Percentiles rank a stretch among this genome's conserved stretches.
Conservation (phyloP, 2,113 vertebrate species). For the Vulpes lagopus region DNA sequence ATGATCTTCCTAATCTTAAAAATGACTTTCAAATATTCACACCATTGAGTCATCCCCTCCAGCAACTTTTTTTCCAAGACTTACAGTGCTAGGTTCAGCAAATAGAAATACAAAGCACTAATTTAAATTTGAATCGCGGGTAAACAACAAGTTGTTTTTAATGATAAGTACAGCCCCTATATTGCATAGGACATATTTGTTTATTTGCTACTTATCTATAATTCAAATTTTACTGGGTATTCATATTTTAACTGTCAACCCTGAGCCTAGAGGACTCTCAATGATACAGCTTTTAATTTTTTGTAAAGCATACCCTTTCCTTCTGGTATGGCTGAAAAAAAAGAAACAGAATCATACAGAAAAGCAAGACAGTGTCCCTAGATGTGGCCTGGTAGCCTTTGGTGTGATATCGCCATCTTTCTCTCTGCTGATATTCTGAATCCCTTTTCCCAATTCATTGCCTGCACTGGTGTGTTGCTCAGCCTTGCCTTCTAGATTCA, state of each 20-base stretch:
- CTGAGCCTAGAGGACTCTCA: background rate
- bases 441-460: background rate
- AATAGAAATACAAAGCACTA: background rate
- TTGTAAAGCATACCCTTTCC: background rate
- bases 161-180: background rate
- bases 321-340: background rate
- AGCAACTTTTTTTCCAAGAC: background rate
- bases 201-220: background rate
- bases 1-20: constrained; percentile 3
- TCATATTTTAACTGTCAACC: background rate
- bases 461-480: background rate
- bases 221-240: background rate
- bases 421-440: background rate
- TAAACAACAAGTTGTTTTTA: background rate
- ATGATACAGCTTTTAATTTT: background rate
- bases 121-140: constrained; percentile 19
- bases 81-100: background rate
- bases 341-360: background rate
- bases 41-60: background rate
- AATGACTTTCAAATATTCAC: background rate
- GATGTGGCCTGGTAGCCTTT: background rate
- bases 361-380: background rate
- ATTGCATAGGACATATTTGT: background rate
- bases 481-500: background rate
- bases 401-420: background rate